Conservation (phyloP, 2,888 invertebrate species). For the Melanophora roralis region DNA sequence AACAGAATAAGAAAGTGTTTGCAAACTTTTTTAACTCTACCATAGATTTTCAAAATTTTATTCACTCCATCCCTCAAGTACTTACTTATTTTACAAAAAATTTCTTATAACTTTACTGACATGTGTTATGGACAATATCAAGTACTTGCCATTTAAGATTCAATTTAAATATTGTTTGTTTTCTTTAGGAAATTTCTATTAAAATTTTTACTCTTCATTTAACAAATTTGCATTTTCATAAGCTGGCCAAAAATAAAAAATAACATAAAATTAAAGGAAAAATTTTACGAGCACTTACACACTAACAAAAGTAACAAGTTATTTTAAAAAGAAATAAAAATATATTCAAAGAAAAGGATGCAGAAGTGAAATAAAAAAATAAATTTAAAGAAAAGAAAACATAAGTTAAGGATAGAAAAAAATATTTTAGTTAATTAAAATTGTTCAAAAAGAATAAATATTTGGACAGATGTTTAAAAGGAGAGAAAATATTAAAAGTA, state of each 20-base stretch:
- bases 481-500: slow-evolving; percentile 22
- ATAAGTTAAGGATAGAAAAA: slow-evolving; percentile 6
- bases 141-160: not conserved
- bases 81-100: no score
- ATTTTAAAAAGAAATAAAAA: slow-evolving; percentile 5
- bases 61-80: not conserved
- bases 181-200: slow-evolving; percentile 10
- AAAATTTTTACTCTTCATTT: slow-evolving; percentile 48
- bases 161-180: not conserved
- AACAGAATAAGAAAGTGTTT: slow-evolving; percentile 1
- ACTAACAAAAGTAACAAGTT: slow-evolving; percentile 44
- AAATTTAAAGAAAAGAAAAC: slow-evolving; percentile 5
- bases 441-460: slow-evolving; percentile 57
- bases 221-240: slow-evolving; percentile 59
- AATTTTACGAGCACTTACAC: not conserved
- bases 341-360: not conserved
- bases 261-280: slow-evolving; percentile 20
- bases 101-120: slow-evolving; percentile 43
- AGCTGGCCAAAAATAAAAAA: slow-evolving; percentile 33
- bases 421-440: slow-evolving; percentile 61
- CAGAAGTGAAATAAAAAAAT: not conserved
- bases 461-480: slow-evolving; percentile 56
- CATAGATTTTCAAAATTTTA: not conserved
- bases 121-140: slow-evolving; percentile 49
- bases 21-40: not conserved